phyloP scores from a whole-genome alignment of 2,113 vertebrate genomes.

The Chloropsis cyanopogon region DNA sequence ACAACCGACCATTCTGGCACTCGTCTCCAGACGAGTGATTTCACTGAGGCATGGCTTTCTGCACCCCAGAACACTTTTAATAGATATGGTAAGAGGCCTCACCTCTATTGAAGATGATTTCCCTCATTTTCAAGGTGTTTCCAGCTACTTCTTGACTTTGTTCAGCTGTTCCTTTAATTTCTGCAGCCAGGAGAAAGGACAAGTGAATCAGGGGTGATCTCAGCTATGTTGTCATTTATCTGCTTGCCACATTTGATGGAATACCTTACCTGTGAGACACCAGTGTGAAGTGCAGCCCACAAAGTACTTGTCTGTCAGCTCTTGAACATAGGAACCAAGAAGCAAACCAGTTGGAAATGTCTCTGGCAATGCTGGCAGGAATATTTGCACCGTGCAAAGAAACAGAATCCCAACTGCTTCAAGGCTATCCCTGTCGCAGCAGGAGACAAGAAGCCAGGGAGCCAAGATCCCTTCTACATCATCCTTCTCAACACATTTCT shows the following conservation, averaged over 20 bases:
- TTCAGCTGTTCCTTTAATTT: not conserved
- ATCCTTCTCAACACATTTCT: not conserved
- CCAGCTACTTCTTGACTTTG: not conserved
- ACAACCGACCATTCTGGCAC: not conserved
- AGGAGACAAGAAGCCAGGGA: not conserved
- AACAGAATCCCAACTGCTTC: not conserved
- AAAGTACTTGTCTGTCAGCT: not conserved
- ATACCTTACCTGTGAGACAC: not conserved
- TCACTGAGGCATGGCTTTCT: not conserved
- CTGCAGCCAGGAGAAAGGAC: not conserved
- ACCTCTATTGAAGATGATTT: not conserved
- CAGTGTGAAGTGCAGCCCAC: not conserved
- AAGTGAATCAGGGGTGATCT: not conserved
- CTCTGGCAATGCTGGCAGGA: not conserved
- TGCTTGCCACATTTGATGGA: not conserved
- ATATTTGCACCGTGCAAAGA: not conserved
- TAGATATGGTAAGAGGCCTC: not conserved
- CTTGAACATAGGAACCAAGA: fast-evolving
- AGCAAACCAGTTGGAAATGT: not conserved
- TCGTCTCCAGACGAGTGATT: fast-evolving
- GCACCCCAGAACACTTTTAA: not conserved
- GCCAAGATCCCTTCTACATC: not conserved
- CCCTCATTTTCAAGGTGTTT: not conserved
- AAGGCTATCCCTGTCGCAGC: not conserved
- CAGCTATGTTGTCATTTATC: not conserved